Evolutionary conservation across 2,888 invertebrate species (phyloP).

Genomic region (Mellilla xanthometata): DNA sequence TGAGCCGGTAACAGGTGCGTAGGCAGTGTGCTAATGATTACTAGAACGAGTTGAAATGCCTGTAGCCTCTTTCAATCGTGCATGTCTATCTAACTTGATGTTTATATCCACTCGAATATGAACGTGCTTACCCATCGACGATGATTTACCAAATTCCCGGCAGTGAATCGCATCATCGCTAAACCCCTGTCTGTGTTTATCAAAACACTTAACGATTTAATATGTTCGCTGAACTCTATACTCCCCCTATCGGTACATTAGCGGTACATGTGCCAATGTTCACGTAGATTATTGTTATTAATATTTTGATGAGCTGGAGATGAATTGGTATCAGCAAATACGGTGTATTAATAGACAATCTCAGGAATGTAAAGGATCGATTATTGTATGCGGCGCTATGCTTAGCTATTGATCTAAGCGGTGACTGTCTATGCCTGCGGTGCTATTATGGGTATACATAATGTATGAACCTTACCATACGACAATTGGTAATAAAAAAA

Average conservation of each 20-base stretch:
- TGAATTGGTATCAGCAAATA: slow-evolving; percentile 28
- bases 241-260: slow-evolving; percentile 47
- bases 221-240: slow-evolving; percentile 68
- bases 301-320: slow-evolving; percentile 27
- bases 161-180: slow-evolving; percentile 67
- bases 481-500: too few species aligned
- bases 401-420: too few species aligned
- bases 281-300: slow-evolving; percentile 54
- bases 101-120: slow-evolving; percentile 20
- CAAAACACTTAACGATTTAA: slow-evolving; percentile 82
- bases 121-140: slow-evolving; percentile 57
- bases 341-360: slow-evolving; percentile 20
- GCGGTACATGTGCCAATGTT: slow-evolving; percentile 52
- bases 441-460: too few species aligned
- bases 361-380: slow-evolving; percentile 2
- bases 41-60: slow-evolving; percentile 6
- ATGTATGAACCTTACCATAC: too few species aligned
- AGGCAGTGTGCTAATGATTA: slow-evolving; percentile 25
- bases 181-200: slow-evolving; percentile 77
- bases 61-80: background rate
- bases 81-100: slow-evolving; percentile 5
- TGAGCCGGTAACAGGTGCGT: slow-evolving; percentile 22
- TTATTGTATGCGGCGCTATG: background rate
- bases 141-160: slow-evolving; percentile 71
- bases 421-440: too few species aligned